Percentiles rank a stretch among this genome's conserved stretches.
phyloP scores from a whole-genome alignment of 2,797 vertebrate genomes.

The Micropoecilia bifurca region DNA sequence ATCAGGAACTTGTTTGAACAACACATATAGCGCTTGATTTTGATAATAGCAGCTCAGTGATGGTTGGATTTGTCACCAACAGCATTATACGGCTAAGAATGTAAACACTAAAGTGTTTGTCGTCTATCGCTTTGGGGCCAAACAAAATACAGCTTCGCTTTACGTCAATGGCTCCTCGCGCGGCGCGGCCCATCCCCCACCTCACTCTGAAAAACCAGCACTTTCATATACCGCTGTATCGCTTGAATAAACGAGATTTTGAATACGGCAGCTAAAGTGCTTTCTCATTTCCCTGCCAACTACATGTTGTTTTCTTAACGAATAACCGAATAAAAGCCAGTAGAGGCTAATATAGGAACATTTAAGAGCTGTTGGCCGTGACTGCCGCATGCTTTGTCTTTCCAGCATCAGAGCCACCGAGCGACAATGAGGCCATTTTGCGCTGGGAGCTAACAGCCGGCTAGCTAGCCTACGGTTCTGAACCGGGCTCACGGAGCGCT shows the following conservation, averaged over 20 bases:
- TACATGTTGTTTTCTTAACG: rapidly evolving
- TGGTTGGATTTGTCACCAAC: not conserved
- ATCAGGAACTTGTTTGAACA: not conserved
- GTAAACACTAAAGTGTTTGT: conserved; percentile 12
- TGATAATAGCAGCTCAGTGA: not conserved
- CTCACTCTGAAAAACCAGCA: conserved; percentile 18
- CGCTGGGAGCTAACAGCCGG: conserved; percentile 71
- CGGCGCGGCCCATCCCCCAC: conserved; percentile 76
- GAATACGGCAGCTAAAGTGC: no score
- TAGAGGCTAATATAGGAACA: rapidly evolving
- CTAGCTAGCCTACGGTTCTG: conserved; percentile 33
- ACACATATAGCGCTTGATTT: no score
- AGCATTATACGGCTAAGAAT: not conserved
- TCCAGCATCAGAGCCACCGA: conserved; percentile 62
- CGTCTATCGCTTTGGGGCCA: conserved; percentile 39
- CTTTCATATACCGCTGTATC: conserved; percentile 41
- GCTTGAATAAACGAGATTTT: conserved; percentile 22
- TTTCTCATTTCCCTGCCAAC: rapidly evolving
- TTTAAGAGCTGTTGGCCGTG: conserved; percentile 3
- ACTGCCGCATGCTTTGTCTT: conserved; percentile 81
- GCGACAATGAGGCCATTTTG: conserved; percentile 85
- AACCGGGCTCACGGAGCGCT: not conserved
- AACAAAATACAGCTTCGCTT: conserved; percentile 67
- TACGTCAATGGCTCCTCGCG: conserved; percentile 70
- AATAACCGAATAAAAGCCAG: rapidly evolving